A percentile compares a stretch with the other conserved stretches of the same genome.
Evolutionary conservation across 2,113 vertebrate genomes (phyloP).

Genomic region (Podilymbus podiceps): DNA sequence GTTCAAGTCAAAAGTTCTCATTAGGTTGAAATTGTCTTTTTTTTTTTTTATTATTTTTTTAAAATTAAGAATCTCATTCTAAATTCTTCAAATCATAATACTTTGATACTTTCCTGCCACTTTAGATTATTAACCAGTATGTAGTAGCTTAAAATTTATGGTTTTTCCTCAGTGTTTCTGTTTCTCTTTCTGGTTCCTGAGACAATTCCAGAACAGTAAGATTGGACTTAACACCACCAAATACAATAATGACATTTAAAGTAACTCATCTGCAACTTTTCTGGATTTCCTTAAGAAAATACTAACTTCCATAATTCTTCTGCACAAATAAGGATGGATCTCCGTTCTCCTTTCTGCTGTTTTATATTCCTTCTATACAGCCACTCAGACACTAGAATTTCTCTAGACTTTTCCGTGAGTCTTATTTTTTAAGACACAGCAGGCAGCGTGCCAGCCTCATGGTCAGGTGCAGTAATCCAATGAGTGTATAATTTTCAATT

Average conservation of each 20-base stretch:
- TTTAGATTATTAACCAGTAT: background rate
- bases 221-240: background rate
- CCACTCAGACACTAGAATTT: background rate
- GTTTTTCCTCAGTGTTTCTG: background rate
- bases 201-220: background rate
- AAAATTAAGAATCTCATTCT: background rate
- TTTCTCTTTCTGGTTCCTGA: background rate
- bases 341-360: background rate
- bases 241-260: background rate
- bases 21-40: background rate
- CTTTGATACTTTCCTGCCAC: background rate
- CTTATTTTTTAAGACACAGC: background rate
- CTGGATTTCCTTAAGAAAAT: background rate
- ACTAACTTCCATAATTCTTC: fast-evolving
- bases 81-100: background rate
- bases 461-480: conserved; percentile 55
- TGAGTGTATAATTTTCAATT: conserved; percentile 35
- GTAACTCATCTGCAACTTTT: background rate
- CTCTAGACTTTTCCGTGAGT: background rate
- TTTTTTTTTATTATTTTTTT: background rate
- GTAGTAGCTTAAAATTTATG: background rate
- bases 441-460: conserved; percentile 15
- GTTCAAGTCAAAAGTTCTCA: background rate
- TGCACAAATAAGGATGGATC: background rate
- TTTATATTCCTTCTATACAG: background rate